Percentiles rank a stretch among this genome's conserved stretches.
These are phyloP conservation scores for Chaetops frenatus DNA, from an alignment of 2,113 vertebrate species.

Conservation along the genomic window DNA sequence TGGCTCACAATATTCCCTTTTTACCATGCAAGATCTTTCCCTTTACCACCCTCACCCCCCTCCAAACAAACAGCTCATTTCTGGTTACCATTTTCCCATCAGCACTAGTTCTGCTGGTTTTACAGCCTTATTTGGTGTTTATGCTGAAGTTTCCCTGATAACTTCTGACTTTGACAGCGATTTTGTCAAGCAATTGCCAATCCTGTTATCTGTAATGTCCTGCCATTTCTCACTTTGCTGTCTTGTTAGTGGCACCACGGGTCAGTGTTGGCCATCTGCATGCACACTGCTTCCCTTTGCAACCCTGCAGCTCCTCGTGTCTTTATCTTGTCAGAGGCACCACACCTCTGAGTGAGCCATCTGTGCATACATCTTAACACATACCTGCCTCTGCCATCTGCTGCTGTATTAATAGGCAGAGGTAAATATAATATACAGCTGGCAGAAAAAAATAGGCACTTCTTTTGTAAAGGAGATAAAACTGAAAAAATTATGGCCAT, in stretches of 20 bases:
- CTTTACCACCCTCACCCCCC: not conserved
- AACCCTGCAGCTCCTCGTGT: not conserved
- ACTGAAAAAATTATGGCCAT: rapidly evolving
- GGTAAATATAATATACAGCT: not conserved
- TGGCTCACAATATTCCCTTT: not conserved
- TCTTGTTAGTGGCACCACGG: not conserved
- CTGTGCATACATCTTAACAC: not conserved
- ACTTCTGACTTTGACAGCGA: not conserved
- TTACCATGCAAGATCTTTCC: not conserved
- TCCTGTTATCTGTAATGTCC: not conserved
- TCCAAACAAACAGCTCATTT: not conserved
- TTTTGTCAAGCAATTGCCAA: not conserved
- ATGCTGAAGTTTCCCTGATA: not conserved
- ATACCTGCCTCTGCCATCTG: constrained; percentile 35
- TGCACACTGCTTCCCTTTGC: not conserved
- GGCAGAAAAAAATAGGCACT: not conserved
- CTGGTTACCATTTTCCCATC: not conserved
- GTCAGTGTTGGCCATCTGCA: constrained; percentile 17
- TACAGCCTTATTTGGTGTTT: not conserved
- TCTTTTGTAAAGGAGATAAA: not conserved
- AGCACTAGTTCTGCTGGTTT: not conserved
- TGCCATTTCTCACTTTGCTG: not conserved
- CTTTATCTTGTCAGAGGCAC: constrained; percentile 38
- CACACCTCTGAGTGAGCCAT: not conserved
- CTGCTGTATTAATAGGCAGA: not conserved